Evolutionary conservation across 2,797 vertebrate species (phyloP).

Genomic region (Decapterus maruadsi): DNA sequence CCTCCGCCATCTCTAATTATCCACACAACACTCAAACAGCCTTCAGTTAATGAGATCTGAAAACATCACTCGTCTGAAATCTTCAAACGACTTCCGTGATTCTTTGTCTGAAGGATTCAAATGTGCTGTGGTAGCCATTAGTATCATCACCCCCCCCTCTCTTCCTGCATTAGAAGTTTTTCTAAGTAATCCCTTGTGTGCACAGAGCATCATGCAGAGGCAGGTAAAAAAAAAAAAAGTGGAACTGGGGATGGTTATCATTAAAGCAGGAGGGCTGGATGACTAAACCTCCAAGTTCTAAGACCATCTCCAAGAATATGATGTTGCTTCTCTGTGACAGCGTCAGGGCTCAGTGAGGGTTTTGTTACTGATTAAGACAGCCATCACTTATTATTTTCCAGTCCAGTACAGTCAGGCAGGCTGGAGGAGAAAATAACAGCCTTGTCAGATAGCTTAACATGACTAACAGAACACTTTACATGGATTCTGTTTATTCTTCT

Average conservation of each 20-base stretch:
- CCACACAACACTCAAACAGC: constrained; percentile 77
- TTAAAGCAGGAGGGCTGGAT: constrained; percentile 36
- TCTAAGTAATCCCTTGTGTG: constrained; percentile 55
- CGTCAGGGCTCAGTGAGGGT: constrained; percentile 59
- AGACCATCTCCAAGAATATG: constrained; percentile 56
- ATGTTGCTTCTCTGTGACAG: constrained; percentile 62
- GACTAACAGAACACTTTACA: constrained; percentile 53
- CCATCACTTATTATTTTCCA: constrained; percentile 82
- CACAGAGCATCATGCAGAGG: constrained; percentile 38
- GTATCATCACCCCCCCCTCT: constrained; percentile 32
- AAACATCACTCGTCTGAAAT: constrained; percentile 77
- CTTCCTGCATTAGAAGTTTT: constrained; percentile 45
- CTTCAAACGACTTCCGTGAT: constrained; percentile 75
- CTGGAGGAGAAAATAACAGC: constrained; percentile 54
- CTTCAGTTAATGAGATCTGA: constrained; percentile 83
- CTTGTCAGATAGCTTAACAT: constrained; percentile 55
- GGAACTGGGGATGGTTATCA: constrained; percentile 40
- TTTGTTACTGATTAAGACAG: constrained; percentile 82
- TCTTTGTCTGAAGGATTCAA: constrained; percentile 73
- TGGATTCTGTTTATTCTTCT: constrained; percentile 32
- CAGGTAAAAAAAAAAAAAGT: constrained; percentile 44
- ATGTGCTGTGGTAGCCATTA: constrained; percentile 70
- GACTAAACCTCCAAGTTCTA: constrained; percentile 41
- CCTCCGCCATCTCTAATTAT: constrained; percentile 79
- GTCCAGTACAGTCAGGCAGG: constrained; percentile 58